Conservation (phyloP, 2,113 vertebrate species). For the Sinocyclocheilus anshuiensis region DNA sequence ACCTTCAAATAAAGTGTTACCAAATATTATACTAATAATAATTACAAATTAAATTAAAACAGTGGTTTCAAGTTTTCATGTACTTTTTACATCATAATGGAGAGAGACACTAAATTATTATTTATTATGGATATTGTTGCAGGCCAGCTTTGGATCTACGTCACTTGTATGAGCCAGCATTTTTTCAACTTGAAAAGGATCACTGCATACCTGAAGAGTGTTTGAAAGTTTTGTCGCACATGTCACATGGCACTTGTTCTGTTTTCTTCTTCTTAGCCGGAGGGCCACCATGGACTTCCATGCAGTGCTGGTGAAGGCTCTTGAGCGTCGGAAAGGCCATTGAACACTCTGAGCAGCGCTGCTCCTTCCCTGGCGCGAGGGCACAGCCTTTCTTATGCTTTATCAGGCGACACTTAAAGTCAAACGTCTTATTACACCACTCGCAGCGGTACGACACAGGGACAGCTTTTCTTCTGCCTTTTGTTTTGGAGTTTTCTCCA, state of each 20-base stretch:
- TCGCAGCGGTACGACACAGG: conserved; percentile 78
- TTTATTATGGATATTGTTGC: background rate
- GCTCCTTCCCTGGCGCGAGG: conserved; percentile 71
- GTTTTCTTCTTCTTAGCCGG: conserved; percentile 75
- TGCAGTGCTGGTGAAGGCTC: conserved; percentile 78
- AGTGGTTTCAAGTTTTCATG: too few relatives aligned
- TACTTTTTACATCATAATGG: background rate
- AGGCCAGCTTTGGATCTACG: too few relatives aligned
- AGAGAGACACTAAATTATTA: background rate
- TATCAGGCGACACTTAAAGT: conserved; percentile 82
- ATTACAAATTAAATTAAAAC: too few relatives aligned
- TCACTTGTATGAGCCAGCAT: background rate
- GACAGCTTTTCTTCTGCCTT: conserved; percentile 37
- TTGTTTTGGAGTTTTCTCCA: conserved; percentile 45
- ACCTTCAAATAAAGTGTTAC: too few relatives aligned
- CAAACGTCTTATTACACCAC: conserved; percentile 83
- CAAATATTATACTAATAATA: too few relatives aligned
- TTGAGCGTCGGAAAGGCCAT: conserved; percentile 66
- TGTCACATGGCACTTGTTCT: conserved; percentile 75
- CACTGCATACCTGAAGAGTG: conserved; percentile 80
- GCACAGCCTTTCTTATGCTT: conserved; percentile 80
- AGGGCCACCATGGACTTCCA: conserved; percentile 63
- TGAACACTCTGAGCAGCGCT: conserved; percentile 72
- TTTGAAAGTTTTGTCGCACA: conserved; percentile 84
- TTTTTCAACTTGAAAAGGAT: background rate